Conservation (phyloP, 2,888 invertebrate genomes). For the Callinectes sapidus region DNA sequence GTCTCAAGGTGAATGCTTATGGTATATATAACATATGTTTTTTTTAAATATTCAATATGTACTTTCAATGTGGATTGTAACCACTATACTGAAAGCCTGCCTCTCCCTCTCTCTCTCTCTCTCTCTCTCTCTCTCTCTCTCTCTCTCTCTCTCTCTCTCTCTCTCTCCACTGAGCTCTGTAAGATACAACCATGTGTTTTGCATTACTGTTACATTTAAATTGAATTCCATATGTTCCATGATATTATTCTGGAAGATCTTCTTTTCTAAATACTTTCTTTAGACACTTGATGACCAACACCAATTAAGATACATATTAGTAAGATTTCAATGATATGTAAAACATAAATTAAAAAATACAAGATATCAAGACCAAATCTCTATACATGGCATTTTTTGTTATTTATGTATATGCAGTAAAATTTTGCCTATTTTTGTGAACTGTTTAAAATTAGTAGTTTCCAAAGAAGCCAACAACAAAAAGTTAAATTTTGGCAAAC, state of each 20-base stretch:
- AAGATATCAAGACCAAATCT: too few relatives aligned
- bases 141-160: conserved; percentile 16
- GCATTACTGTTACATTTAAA: background rate
- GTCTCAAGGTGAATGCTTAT: background rate
- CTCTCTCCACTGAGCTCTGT: background rate
- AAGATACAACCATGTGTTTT: background rate
- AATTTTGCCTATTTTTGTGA: background rate
- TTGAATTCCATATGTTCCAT: background rate
- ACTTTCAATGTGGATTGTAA: background rate
- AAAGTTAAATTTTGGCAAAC: background rate
- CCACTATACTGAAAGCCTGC: background rate
- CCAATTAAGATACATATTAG: background rate
- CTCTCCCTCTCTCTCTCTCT: background rate
- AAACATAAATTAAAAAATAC: background rate
- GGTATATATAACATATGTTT: background rate
- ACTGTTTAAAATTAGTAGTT: background rate
- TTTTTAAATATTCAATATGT: background rate
- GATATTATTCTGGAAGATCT: background rate
- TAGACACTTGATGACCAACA: background rate
- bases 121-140: conserved; percentile 10
- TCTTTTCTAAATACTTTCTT: background rate
- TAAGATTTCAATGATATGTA: background rate
- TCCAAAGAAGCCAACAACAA: background rate
- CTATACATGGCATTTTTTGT: background rate
- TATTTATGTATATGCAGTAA: background rate